Percentiles rank a stretch among this genome's conserved stretches.
These are phyloP conservation scores for Griposia aprilina DNA, from an alignment of 2,888 invertebrate species.

Conservation along the genomic window DNA sequence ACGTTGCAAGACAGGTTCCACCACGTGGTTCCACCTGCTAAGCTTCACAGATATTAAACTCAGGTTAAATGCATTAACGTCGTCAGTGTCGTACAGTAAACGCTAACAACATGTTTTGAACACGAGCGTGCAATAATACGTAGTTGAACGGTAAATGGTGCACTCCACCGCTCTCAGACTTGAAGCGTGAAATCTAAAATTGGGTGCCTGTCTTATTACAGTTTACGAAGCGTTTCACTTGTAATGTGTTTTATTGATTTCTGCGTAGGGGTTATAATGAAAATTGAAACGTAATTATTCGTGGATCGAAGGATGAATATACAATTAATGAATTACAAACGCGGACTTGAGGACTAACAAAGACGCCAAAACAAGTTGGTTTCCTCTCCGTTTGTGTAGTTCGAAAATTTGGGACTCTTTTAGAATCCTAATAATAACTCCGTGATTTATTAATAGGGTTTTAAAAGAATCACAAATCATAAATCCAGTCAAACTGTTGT, in stretches of 20 bases:
- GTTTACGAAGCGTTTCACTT: constrained; percentile 14
- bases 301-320: not conserved
- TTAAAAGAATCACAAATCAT: constrained; percentile 1
- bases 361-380: not conserved
- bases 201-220: constrained; percentile 22
- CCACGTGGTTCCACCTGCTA: constrained; percentile 14
- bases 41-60: constrained; percentile 39
- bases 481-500: not conserved
- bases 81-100: constrained; percentile 17
- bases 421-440: not conserved
- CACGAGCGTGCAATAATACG: constrained; percentile 48
- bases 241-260: constrained; percentile 27
- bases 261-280: not conserved
- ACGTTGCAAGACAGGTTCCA: constrained; percentile 13
- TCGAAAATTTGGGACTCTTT: not conserved
- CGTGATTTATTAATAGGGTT: not conserved
- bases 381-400: not conserved
- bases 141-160: constrained; percentile 50
- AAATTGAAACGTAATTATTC: not conserved
- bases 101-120: constrained; percentile 38
- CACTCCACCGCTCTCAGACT: constrained; percentile 30
- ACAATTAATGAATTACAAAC: not conserved
- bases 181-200: constrained; percentile 43
- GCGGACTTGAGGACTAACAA: not conserved
- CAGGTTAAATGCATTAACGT: constrained; percentile 29